Percentiles rank a stretch among this genome's conserved stretches.
These are phyloP conservation scores for Atlantisia rogersi DNA, from an alignment of 2,113 vertebrate genomes.

Conservation along the genomic window DNA sequence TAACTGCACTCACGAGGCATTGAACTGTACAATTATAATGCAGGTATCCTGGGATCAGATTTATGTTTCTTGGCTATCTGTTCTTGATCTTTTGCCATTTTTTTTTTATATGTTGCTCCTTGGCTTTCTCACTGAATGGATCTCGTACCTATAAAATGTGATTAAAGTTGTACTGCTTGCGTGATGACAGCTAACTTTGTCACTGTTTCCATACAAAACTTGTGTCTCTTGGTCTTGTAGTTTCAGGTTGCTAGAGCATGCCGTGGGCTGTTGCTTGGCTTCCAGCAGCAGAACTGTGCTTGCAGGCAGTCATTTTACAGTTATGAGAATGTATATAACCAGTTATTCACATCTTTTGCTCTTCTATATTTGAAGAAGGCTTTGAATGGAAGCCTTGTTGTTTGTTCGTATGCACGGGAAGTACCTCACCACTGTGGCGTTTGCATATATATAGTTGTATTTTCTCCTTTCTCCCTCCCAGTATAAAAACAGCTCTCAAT, in stretches of 20 bases:
- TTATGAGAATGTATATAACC: neutral
- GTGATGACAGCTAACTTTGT: conserved; percentile 34
- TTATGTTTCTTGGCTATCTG: conserved; percentile 47
- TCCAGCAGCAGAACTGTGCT: neutral
- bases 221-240: neutral
- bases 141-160: conserved; percentile 18
- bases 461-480: neutral
- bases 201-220: conserved; percentile 34
- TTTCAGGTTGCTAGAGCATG: neutral
- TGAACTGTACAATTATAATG: neutral
- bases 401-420: neutral
- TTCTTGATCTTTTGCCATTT: conserved; percentile 35
- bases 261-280: neutral
- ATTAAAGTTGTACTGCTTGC: conserved; percentile 17
- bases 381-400: neutral
- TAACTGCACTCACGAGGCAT: neutral
- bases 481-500: neutral
- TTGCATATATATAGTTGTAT: neutral
- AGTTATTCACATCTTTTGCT: neutral
- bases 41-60: conserved; percentile 23
- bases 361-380: neutral
- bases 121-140: neutral
- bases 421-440: neutral
- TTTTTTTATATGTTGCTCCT: neutral
- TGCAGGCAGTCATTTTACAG: neutral